phyloP scores from a whole-genome alignment of 2,888 invertebrate species.

The Hesperia comma region DNA sequence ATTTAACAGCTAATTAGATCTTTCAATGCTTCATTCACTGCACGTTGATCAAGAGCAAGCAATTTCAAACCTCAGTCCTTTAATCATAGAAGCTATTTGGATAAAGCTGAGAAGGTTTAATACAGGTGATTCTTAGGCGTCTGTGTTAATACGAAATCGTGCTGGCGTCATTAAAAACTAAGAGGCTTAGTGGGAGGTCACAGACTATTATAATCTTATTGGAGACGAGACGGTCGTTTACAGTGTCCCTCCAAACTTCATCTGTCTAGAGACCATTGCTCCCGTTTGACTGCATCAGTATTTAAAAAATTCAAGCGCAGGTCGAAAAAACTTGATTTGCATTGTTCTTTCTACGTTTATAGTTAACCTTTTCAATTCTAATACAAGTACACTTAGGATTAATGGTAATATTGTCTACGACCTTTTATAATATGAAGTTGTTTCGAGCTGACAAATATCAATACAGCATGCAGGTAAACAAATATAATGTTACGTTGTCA shows the following conservation, averaged over 20 bases:
- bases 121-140: conserved; percentile 20
- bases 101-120: conserved; percentile 13
- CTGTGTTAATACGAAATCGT: conserved; percentile 20
- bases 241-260: conserved; percentile 6
- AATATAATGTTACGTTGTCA: too few species aligned
- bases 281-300: not conserved
- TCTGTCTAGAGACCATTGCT: not conserved
- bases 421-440: too few species aligned
- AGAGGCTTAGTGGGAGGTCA: conserved; percentile 19
- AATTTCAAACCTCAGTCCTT: conserved; percentile 15
- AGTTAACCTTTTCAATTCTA: too few species aligned
- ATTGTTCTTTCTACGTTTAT: too few species aligned
- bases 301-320: not conserved
- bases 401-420: too few species aligned
- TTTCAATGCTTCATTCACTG: conserved; percentile 2
- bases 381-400: too few species aligned
- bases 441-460: too few species aligned
- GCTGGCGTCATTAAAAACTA: conserved; percentile 26
- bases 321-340: too few species aligned
- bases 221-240: conserved; percentile 4
- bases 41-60: not conserved
- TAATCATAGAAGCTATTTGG: conserved; percentile 13
- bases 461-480: too few species aligned
- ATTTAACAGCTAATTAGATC: conserved; percentile 7
- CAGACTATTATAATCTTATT: conserved; percentile 19